phyloP scores from a whole-genome alignment of 2,797 vertebrate species.

The Platalea minor region DNA sequence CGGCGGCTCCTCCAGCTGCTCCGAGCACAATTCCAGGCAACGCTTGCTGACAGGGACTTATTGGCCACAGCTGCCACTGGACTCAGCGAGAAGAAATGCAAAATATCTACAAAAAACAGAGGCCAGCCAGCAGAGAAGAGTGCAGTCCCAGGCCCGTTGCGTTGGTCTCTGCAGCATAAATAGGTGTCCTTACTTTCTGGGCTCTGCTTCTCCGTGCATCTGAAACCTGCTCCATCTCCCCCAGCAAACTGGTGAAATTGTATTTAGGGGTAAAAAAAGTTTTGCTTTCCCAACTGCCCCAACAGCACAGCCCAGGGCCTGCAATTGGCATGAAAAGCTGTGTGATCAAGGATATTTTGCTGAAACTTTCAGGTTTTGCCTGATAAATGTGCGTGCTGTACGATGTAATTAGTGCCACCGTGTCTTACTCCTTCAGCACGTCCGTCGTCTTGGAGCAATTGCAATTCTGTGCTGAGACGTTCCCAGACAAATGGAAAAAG shows the following conservation, averaged over 20 bases:
- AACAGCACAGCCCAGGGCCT: background rate
- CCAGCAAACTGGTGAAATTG: background rate
- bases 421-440: background rate
- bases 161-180: background rate
- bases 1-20: background rate
- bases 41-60: background rate
- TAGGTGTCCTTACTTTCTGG: fast-evolving
- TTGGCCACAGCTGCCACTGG: background rate
- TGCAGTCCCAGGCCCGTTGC: fast-evolving
- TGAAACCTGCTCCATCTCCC: fast-evolving
- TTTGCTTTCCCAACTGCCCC: background rate
- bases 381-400: background rate
- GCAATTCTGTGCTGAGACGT: background rate
- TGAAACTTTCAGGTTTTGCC: background rate
- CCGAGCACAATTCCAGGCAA: background rate
- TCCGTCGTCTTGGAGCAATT: background rate
- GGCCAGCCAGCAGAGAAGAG: background rate
- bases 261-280: background rate
- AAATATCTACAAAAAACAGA: background rate
- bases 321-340: background rate
- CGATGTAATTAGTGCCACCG: background rate
- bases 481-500: slow-evolving; percentile 56
- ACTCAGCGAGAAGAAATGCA: background rate
- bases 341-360: background rate
- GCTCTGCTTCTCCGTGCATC: background rate